Evolutionary conservation across 2,113 vertebrate species (phyloP).

Genomic region (Macheiramphus alcinus): DNA sequence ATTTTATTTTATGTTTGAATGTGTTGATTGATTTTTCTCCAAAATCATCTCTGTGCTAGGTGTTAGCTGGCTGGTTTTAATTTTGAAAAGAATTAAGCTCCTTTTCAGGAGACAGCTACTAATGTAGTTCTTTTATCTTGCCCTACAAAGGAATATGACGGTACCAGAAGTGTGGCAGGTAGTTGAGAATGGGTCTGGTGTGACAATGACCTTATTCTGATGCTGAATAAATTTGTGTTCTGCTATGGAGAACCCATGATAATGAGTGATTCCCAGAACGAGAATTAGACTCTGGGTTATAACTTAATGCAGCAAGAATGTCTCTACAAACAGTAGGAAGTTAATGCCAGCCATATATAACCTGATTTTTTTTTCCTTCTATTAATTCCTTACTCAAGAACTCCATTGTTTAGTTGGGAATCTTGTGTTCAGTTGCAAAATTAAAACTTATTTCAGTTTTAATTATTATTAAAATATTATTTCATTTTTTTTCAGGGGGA

Average conservation of each 20-base stretch:
- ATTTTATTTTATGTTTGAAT: background rate
- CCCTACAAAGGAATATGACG: background rate
- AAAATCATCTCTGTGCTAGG: background rate
- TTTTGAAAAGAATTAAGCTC: background rate
- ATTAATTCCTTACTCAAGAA: background rate
- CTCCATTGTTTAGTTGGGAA: background rate
- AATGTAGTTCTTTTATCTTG: background rate
- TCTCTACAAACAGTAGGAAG: background rate
- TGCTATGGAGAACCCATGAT: background rate
- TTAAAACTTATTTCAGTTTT: background rate
- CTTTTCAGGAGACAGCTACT: background rate
- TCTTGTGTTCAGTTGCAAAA: background rate
- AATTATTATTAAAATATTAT: too few relatives aligned
- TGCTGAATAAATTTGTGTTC: background rate
- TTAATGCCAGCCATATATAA: background rate
- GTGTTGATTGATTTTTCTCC: background rate
- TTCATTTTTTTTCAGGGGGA: too few relatives aligned
- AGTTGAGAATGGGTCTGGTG: background rate
- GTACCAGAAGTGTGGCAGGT: background rate
- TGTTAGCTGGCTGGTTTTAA: background rate
- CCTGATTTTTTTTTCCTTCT: background rate
- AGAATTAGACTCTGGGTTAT: background rate
- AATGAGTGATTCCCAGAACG: background rate
- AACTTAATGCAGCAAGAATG: background rate
- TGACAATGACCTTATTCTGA: background rate